Evolutionary conservation across 2,888 invertebrate species (phyloP).

Genomic region (Drosophila ustulata): DNA sequence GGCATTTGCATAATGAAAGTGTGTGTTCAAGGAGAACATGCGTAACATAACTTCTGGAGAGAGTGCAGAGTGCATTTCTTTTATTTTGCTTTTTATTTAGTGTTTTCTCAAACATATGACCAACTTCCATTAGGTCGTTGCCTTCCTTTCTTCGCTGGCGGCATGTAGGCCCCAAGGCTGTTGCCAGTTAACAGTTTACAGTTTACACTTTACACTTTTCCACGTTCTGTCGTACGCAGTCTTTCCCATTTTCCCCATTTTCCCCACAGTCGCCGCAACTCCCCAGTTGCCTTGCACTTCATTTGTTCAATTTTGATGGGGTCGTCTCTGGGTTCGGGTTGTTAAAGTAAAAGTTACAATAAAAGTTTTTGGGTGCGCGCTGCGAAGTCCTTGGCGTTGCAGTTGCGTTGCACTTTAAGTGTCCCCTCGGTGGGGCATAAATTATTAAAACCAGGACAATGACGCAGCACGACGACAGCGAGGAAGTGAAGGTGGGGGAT

Average conservation of each 20-base stretch:
- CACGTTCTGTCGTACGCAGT: slow-evolving; percentile 10
- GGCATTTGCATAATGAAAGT: slow-evolving; percentile 20
- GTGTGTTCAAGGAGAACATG: slow-evolving; percentile 17
- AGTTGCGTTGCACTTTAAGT: slow-evolving; percentile 65
- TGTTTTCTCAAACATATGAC: slow-evolving; percentile 53
- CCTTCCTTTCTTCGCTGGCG: neutral
- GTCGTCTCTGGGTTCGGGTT: slow-evolving; percentile 27
- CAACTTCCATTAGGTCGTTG: slow-evolving; percentile 50
- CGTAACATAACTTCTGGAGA: slow-evolving; percentile 23
- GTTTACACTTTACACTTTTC: slow-evolving; percentile 11
- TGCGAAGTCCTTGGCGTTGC: slow-evolving; percentile 47
- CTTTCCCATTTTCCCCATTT: slow-evolving; percentile 7
- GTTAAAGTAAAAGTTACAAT: slow-evolving; percentile 49
- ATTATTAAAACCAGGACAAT: slow-evolving; percentile 73
- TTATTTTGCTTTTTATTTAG: slow-evolving; percentile 8
- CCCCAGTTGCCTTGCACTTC: slow-evolving; percentile 64
- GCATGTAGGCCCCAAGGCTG: slow-evolving; percentile 24
- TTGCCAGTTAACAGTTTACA: slow-evolving; percentile 45
- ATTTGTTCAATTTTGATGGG: slow-evolving; percentile 68
- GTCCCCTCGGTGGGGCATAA: slow-evolving; percentile 69
- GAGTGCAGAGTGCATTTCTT: slow-evolving; percentile 14
- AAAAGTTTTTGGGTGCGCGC: slow-evolving; percentile 55
- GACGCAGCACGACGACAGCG: slow-evolving; percentile 36
- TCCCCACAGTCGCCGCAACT: slow-evolving; percentile 4
- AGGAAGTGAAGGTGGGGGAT: slow-evolving; percentile 3